Evolutionary conservation across 2,888 invertebrate species (phyloP).

Genomic region (Caenorhabditis afra): DNA sequence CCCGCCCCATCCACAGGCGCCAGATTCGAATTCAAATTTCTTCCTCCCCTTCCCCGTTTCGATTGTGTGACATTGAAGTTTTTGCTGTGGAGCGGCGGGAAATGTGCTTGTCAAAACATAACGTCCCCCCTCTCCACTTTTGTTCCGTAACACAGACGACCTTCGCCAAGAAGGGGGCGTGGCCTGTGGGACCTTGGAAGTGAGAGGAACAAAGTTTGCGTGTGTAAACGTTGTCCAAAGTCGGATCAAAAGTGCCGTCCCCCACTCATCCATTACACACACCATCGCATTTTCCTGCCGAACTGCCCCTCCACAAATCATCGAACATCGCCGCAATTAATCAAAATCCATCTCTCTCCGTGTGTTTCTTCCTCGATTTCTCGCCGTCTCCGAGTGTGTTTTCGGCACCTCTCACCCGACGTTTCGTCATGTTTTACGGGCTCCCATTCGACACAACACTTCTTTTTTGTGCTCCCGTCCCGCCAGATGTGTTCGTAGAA

Average conservation of each 20-base stretch:
- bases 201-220: too few species aligned
- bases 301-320: constrained; percentile 16
- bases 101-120: too few species aligned
- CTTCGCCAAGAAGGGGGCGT: too few species aligned
- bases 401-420: constrained; percentile 38
- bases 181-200: too few species aligned
- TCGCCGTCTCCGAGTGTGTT: constrained; percentile 5
- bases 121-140: too few species aligned
- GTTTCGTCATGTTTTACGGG: constrained; percentile 26
- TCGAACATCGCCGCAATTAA: constrained; percentile 30
- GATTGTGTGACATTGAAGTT: not conserved
- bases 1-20: too few species aligned
- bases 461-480: not conserved
- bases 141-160: too few species aligned
- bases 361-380: constrained; percentile 8
- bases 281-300: not conserved
- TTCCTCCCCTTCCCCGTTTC: too few species aligned
- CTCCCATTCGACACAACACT: constrained; percentile 9
- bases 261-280: too few species aligned
- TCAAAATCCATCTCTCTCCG: constrained; percentile 7
- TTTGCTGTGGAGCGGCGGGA: too few species aligned
- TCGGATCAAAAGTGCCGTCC: too few species aligned
- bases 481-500: constrained; percentile 21
- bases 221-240: too few species aligned
- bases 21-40: not conserved